Percentiles rank a stretch among this genome's conserved stretches.
phyloP scores from a whole-genome alignment of 1,140 invertebrate species.

The Hirudo medicinalis region DNA sequence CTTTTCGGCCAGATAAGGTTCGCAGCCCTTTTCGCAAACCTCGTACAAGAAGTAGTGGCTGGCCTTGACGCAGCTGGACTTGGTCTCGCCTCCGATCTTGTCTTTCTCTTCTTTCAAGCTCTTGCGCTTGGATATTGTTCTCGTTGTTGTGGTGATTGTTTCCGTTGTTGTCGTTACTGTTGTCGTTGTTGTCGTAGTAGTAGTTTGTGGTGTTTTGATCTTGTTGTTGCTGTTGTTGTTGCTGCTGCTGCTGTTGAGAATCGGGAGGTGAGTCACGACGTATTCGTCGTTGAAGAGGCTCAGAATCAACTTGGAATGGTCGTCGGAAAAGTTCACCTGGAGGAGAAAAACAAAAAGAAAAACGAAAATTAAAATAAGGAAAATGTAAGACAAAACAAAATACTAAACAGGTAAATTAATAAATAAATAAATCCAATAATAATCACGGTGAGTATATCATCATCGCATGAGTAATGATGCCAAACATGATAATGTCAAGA shows the following conservation, averaged over 20 bases:
- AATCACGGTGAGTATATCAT: neutral
- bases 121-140: neutral
- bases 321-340: conserved; percentile 86
- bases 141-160: neutral
- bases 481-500: neutral
- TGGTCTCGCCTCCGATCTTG: neutral
- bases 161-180: neutral
- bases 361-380: neutral
- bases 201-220: neutral
- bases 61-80: neutral
- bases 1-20: conserved; percentile 58
- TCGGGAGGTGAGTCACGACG: conserved; percentile 60
- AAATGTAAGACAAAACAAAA: neutral
- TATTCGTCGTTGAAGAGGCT: conserved; percentile 75
- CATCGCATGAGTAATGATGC: neutral
- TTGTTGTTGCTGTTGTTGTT: conserved; percentile 67
- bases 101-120: neutral
- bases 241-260: conserved; percentile 9
- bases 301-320: conserved; percentile 93
- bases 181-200: neutral
- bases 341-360: conserved; percentile 25
- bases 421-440: neutral
- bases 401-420: no score
- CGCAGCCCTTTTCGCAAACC: conserved; percentile 69
- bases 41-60: conserved; percentile 60